These are phyloP conservation scores for Diploscapter pachys DNA, from an alignment of 1,140 invertebrate species.

Conservation along the genomic window DNA sequence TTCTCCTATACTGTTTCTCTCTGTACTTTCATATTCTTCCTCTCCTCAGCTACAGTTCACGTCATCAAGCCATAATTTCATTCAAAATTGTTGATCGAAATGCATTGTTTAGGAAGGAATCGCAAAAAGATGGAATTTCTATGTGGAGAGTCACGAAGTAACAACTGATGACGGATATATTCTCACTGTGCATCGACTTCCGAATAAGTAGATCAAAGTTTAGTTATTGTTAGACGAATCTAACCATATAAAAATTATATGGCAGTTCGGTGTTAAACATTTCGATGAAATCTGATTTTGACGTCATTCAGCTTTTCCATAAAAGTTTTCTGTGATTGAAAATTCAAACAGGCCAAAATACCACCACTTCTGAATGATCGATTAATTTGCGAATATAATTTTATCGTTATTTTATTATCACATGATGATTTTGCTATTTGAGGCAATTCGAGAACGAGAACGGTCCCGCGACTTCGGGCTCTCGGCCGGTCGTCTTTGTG, in stretches of 20 bases:
- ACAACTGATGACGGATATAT: conserved; percentile 72
- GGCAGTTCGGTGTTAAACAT: conserved; percentile 8
- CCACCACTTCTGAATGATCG: too few relatives aligned
- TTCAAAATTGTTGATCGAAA: not conserved
- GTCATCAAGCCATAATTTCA: not conserved
- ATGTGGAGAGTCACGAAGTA: conserved; percentile 68
- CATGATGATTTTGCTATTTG: too few relatives aligned
- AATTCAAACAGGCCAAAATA: conserved; percentile 1
- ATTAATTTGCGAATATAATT: too few relatives aligned
- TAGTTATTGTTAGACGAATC: too few relatives aligned
- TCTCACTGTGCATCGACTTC: conserved; percentile 72
- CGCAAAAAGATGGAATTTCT: conserved; percentile 64
- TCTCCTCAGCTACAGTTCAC: too few relatives aligned
- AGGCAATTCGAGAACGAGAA: too few relatives aligned
- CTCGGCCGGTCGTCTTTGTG: conserved; percentile 59
- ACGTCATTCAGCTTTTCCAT: too few relatives aligned
- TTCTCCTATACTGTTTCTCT: too few relatives aligned
- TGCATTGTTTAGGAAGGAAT: conserved; percentile 46
- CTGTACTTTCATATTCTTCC: too few relatives aligned
- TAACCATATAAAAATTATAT: conserved; percentile 48
- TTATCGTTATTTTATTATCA: too few relatives aligned
- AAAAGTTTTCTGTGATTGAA: conserved; percentile 7
- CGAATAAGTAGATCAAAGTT: conserved; percentile 37
- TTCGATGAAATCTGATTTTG: not conserved
- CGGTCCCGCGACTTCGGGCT: not conserved